These are phyloP conservation scores for Aramus guarauna DNA, from an alignment of 2,113 vertebrate genomes.

Conservation along the genomic window DNA sequence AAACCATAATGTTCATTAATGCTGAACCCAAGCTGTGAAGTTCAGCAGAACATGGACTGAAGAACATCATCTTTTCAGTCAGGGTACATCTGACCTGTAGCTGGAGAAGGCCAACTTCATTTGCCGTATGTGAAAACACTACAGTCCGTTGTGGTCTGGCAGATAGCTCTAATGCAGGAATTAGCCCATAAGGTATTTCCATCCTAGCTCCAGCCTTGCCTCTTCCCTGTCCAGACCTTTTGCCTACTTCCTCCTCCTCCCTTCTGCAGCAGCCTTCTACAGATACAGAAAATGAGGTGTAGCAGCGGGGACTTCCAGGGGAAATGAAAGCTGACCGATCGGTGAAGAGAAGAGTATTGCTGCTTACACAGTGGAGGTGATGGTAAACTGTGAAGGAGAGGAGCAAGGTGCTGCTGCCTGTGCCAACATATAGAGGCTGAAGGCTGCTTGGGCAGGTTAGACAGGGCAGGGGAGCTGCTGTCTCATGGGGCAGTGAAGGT, in stretches of 20 bases:
- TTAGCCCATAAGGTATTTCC: background rate
- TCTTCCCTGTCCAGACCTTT: background rate
- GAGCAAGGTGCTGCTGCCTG: background rate
- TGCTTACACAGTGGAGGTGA: background rate
- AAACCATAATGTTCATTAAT: background rate
- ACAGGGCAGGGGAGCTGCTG: background rate
- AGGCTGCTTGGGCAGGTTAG: background rate
- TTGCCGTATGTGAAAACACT: background rate
- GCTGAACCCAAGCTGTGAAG: background rate
- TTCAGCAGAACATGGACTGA: background rate
- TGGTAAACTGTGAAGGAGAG: background rate
- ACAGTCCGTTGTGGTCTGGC: background rate
- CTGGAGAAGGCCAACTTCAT: background rate
- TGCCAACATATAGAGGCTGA: rapidly evolving
- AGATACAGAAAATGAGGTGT: background rate
- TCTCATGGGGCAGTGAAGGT: background rate
- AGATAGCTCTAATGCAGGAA: background rate
- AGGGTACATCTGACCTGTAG: background rate
- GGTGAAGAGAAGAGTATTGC: background rate
- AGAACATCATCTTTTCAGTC: background rate
- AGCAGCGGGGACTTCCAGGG: background rate
- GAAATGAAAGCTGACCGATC: background rate
- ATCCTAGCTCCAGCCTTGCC: background rate
- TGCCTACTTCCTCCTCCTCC: background rate
- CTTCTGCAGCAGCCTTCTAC: background rate